A percentile compares a stretch with the other conserved stretches of the same genome.
phyloP scores from a whole-genome alignment of 2,113 vertebrate genomes.

The Toxotes jaculatrix region DNA sequence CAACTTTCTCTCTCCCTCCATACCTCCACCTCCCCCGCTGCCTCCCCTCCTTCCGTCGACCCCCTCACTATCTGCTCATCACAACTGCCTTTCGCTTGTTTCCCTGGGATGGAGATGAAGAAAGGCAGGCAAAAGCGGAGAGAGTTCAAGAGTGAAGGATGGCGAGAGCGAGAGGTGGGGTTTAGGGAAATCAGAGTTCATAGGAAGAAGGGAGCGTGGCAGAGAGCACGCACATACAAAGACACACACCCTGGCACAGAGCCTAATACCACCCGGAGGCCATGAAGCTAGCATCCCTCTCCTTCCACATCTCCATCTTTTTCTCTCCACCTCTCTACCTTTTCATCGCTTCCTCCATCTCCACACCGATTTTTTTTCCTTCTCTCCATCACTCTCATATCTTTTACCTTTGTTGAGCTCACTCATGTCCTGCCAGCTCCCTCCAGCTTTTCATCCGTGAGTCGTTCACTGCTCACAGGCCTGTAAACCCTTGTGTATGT shows the following conservation, averaged over 20 bases:
- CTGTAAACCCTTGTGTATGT: constrained; percentile 22
- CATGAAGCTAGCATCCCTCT: constrained; percentile 37
- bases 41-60: not conserved
- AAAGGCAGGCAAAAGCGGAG: constrained; percentile 27
- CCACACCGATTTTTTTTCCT: constrained; percentile 9
- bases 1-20: constrained; percentile 72
- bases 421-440: constrained; percentile 46
- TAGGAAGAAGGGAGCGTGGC: constrained; percentile 33
- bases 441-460: constrained; percentile 22
- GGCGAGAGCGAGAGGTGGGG: constrained; percentile 27
- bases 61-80: constrained; percentile 72
- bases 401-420: constrained; percentile 36
- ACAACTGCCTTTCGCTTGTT: constrained; percentile 52
- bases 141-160: constrained; percentile 61
- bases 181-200: constrained; percentile 64
- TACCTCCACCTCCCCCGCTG: constrained; percentile 13
- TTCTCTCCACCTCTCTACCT: constrained; percentile 22
- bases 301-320: constrained; percentile 48
- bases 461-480: constrained; percentile 1
- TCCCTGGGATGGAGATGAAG: constrained; percentile 56
- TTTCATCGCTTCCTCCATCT: constrained; percentile 50
- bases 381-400: constrained; percentile 27
- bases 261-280: constrained; percentile 69
- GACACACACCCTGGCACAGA: constrained; percentile 57
- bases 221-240: constrained; percentile 18